Base-by-base conservation (phyloP, 2,888 invertebrate species). In the Mesopsocus fuscifrons region DNA sequence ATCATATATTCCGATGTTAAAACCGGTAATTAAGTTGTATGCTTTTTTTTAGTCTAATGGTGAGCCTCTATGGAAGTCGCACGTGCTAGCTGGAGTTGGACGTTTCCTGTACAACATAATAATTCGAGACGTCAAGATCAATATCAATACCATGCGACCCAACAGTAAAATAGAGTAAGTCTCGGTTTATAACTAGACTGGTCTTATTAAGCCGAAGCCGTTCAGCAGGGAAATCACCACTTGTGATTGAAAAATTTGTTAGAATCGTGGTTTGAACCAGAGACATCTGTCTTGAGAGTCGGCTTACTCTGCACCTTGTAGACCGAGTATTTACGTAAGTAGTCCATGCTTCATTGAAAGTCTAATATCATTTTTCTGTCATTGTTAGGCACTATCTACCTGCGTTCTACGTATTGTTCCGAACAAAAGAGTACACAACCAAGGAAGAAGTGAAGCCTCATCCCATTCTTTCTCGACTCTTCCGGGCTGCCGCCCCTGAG, bases 91-190 rank as follows among this genome's bases (percentile, higher is more conserved):
- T 41, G 70, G 68, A 34, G 65, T 92, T 40, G 92, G 92, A 31
- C 77, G 77, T 53, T 85, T 89, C 59, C 65, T 94, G 0, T 89
- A 85, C 57, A 78, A 82, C 51, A 82, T 92, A 34, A 74, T 92
- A 11, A 70, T 89, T 55, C 74, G 80, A 43, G 85, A 89, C 56
- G 66, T 89, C 5, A 85, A 87, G 63, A 72, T 92, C 41, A 76
- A 88, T 57, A 68, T 76, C 2, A 79, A 80, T 54, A 65, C 74
- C 49, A 67, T 81, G 61, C 69, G 69, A 50, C n/a, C n/a, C n/a
- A n/a, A n/a, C n/a, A n/a, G n/a, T n/a, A n/a, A n/a, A n/a, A n/a
- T n/a, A n/a, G n/a, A n/a, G n/a, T n/a, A n/a, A n/a, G n/a, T n/a
- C n/a, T n/a, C n/a, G n/a, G n/a, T n/a, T n/a, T n/a, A n/a, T n/a